Base-by-base conservation (phyloP, 1,140 invertebrate genomes). In the Agrilus planipennis region DNA sequence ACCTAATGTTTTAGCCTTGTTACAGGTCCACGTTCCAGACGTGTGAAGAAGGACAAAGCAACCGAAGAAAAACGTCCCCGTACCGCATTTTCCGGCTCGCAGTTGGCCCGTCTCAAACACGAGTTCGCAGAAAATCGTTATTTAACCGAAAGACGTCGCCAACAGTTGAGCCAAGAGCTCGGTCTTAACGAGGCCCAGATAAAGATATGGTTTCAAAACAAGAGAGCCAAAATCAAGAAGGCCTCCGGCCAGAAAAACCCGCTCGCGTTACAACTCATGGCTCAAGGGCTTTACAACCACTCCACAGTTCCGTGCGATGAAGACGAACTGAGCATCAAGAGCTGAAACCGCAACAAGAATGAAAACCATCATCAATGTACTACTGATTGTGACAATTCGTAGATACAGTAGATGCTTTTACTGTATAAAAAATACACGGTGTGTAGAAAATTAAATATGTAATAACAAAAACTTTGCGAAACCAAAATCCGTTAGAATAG, bases 161-260 rank as follows among this genome's bases (percentile, higher is more conserved):
- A 89, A 61, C 79, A 86, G 47, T 68, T 96, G 29, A 87, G 90
- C 15, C 68, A 75, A 11, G 88, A 93, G 53, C 67, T 96, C 18
- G 80, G 80, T 12, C 65, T 96, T 9, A 91, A 93, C 63, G 92
- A 96, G 61, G 85, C 86, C 1, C 91, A 96, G 61, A 94, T 96
- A 55, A 96, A 96, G 66, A 95, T 95, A 50, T 87, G 82, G 81
- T 91, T 93, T 62, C 88, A 95, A 65, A 95, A 95, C 64, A 94
- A 93, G 63, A 64, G 91, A 38, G 90, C 90, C 39, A 95, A 95
- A 65, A 84, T 93, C 55, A 95, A 95, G 71, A 94, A 94, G 58
- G 72, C 84, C 2, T 77, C 72, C 29, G 87, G 86, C 0, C 73
- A 79, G 35, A 82, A 84, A 52, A 89, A 89, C 63, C 79, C 84